These are phyloP conservation scores for Seriola rivoliana DNA, from an alignment of 2,113 vertebrate species.

Conservation along the genomic window DNA sequence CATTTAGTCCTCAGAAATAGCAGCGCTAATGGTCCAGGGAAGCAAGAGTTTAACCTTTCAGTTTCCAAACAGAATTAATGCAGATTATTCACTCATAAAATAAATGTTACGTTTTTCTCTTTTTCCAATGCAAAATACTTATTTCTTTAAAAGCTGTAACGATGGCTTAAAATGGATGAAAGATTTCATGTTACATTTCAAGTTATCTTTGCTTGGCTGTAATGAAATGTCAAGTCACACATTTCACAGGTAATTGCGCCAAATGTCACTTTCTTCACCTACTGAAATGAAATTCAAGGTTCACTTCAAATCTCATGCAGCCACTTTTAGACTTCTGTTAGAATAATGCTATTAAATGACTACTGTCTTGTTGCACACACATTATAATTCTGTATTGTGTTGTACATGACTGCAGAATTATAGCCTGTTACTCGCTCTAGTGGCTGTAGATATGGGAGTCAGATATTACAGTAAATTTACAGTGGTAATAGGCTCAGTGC, in stretches of 20 bases:
- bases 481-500: not conserved
- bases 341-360: not conserved
- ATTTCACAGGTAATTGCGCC: not conserved
- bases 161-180: not conserved
- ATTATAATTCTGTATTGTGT: not conserved
- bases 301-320: not conserved
- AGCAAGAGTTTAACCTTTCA: not conserved
- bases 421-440: not conserved
- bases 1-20: not conserved
- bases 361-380: not conserved
- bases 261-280: not conserved
- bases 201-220: not conserved
- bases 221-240: not conserved
- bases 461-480: not conserved
- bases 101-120: no score
- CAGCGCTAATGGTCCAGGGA: not conserved
- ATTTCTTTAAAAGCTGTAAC: not conserved
- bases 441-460: not conserved
- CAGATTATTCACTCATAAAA: not conserved
- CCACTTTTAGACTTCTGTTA: not conserved
- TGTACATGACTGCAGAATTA: not conserved
- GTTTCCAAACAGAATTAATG: not conserved
- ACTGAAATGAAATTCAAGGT: not conserved
- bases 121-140: not conserved
- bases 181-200: not conserved